Evolutionary conservation across 2,797 vertebrate species (phyloP).

Genomic region (Loriculus beryllinus): DNA sequence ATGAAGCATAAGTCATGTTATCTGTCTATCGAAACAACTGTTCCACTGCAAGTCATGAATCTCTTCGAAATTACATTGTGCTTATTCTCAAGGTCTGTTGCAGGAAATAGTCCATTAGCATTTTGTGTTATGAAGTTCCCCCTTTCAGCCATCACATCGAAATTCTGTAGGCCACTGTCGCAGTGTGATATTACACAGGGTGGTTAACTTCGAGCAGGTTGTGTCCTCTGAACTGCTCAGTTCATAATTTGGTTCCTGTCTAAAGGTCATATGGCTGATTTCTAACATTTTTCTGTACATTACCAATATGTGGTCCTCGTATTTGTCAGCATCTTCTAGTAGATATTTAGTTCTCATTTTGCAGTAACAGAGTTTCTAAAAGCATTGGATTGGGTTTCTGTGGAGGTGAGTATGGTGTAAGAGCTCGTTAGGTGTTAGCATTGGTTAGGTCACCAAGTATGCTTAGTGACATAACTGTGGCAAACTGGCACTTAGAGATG

Average conservation of each 20-base stretch:
- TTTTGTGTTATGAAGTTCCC: neutral
- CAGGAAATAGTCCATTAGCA: neutral
- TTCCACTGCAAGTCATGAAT: neutral
- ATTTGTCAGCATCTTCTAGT: neutral
- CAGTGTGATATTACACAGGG: neutral
- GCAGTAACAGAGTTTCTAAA: neutral
- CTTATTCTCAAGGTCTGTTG: neutral
- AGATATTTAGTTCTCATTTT: neutral
- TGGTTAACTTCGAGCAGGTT: neutral
- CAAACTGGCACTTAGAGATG: neutral
- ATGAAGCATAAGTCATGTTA: neutral
- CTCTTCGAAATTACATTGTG: neutral
- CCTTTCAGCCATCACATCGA: neutral
- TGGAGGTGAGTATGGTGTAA: neutral
- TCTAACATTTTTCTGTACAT: neutral
- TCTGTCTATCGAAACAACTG: neutral
- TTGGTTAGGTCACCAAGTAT: neutral
- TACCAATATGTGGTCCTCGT: fast-evolving
- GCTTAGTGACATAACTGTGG: neutral
- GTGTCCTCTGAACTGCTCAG: neutral
- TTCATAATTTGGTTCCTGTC: neutral
- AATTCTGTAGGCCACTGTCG: neutral
- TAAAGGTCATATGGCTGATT: neutral
- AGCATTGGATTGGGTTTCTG: neutral
- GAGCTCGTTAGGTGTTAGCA: neutral